phyloP scores from a whole-genome alignment of 2,113 vertebrate species.

The Cyanoramphus novaezelandiae region DNA sequence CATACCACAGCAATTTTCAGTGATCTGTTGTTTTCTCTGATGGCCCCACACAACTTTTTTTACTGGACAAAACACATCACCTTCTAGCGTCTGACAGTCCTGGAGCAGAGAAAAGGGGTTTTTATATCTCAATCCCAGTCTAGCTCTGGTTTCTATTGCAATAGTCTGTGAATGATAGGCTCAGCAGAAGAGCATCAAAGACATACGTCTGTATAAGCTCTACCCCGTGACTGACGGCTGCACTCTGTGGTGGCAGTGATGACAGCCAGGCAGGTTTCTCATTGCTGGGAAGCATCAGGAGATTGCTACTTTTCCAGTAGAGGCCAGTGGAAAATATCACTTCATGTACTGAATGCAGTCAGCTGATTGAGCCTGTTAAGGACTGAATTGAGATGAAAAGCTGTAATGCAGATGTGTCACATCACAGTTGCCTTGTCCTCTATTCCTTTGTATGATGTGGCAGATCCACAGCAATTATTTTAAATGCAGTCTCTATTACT shows the following conservation, averaged over 20 bases:
- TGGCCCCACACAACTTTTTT: background rate
- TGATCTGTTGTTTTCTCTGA: background rate
- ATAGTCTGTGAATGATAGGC: background rate
- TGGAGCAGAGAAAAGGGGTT: background rate
- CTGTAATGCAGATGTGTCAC: conserved; percentile 65
- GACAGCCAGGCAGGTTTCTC: background rate
- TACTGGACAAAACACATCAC: background rate
- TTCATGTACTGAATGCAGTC: background rate
- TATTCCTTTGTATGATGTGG: conserved; percentile 28
- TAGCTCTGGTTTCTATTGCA: background rate
- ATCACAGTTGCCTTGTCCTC: conserved; percentile 49
- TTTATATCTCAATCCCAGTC: background rate
- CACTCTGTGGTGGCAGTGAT: background rate
- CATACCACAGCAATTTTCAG: background rate
- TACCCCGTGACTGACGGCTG: rapidly evolving
- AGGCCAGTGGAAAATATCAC: background rate
- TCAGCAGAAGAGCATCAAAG: background rate
- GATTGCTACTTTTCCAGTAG: background rate
- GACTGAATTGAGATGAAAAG: conserved; percentile 66
- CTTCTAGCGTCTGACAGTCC: background rate
- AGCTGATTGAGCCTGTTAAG: conserved; percentile 45
- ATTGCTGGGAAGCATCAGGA: background rate
- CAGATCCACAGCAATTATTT: conserved; percentile 71
- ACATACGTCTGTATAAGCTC: background rate
- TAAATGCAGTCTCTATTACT: conserved; percentile 51